Evolutionary conservation across 2,113 vertebrate species (phyloP).

Genomic region (Silurus glanis): DNA sequence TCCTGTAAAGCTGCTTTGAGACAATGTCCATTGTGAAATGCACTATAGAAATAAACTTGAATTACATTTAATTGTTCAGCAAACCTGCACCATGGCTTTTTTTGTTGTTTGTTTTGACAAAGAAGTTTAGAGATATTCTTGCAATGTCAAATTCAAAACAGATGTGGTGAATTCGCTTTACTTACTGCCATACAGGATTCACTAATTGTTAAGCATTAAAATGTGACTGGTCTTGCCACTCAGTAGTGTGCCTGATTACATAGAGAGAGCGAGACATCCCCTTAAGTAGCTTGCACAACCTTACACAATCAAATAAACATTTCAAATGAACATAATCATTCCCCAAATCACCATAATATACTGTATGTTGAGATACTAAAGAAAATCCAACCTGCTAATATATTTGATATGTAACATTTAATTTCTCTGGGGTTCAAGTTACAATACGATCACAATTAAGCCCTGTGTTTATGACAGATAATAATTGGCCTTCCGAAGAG

Average conservation of each 20-base stretch:
- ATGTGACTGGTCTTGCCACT: background rate
- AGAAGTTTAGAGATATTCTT: background rate
- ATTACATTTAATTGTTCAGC: background rate
- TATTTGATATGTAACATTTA: background rate
- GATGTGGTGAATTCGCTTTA: background rate
- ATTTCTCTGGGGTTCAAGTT: background rate
- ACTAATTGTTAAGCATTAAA: background rate
- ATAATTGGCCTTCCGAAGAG: background rate
- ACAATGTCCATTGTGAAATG: too few species aligned
- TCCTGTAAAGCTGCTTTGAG: too few species aligned
- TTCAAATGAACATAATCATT: background rate
- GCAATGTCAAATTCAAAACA: background rate
- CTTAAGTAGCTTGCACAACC: background rate
- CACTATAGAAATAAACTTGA: too few species aligned
- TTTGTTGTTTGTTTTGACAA: background rate
- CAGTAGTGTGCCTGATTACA: background rate
- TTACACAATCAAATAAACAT: background rate
- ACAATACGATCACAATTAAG: background rate
- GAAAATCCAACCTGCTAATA: background rate
- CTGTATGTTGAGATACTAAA: background rate
- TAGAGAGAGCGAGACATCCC: background rate
- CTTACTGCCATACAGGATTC: background rate
- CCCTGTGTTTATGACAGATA: conserved; percentile 11
- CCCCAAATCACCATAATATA: background rate
- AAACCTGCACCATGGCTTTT: background rate